Base-by-base conservation (phyloP, 2,888 invertebrate species). In the Melanostoma mellinum region DNA sequence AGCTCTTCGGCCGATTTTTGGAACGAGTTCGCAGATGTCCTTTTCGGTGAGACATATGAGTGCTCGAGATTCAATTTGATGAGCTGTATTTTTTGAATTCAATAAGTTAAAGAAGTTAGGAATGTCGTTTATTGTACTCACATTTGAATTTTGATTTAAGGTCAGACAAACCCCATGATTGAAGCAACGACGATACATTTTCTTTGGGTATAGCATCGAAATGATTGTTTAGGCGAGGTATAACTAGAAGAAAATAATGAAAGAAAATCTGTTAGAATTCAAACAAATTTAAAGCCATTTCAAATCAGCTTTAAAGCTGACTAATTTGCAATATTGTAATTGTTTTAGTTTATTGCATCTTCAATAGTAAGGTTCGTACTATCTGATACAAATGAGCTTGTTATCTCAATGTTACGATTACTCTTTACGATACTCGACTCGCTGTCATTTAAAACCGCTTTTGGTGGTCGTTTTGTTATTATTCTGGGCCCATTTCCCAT, bases 11-110 rank as follows among this genome's bases (percentile, higher is more conserved):
- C 82, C 82, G 6, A 82, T 82, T 46, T 65, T 82, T 36, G 82
- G 82, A 42, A 82, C 69, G 1, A 82, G 73, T 35, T 82, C 82
- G 9, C 78, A 82, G 2, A 82, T 82, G 6, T 82, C 82, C 33
- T 82, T 78, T 53, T 82, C 82, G 0, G 82, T 82, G 8, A 82
- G 69, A 10, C 78, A 82, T 32, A 60, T 33, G 0, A 82, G n/a
- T 20, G 78, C 68, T 46, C 78, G 56, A 4, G 46, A 38, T 35
- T 78, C 82, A 20, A 82, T 40, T 5, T 69, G 73, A 20, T 82
- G 82, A 30, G 56, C 82, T 82, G 30, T 1, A 1, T 20, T 20
- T 4, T 38, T 58, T n/a, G 2, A 55, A 35, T 20, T 20, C 20
- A 33, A 32, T 9, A 35, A 44, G 10, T 6, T 35, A 35, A 36